Base-by-base conservation (phyloP, 2,797 vertebrate genomes). In the Centropyge bicolor region DNA sequence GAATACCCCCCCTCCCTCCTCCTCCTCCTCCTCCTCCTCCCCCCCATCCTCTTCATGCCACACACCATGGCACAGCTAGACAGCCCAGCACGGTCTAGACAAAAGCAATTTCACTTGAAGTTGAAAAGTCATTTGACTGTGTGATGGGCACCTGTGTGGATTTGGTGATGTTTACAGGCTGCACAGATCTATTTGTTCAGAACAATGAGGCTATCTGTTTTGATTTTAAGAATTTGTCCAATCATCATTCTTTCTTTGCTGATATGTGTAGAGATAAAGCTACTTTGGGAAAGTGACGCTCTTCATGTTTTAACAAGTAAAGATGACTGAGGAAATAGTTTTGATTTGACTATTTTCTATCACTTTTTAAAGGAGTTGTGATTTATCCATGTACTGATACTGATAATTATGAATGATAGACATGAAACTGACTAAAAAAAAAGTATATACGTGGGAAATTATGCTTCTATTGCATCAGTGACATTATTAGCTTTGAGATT, bases 41-140 rank as follows among this genome's bases (percentile, higher is more conserved):
- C 75, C 85, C 78, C 82, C 82, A 77, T 91, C 85, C 86, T 92
- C 90, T 87, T 90, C 89, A 89, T 93, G 93, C 92, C 91, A 92
- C 93, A 94, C 92, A 93, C 91, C 91, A 91, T 92, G 92, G 93
- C 91, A 93, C 91, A 91, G 89, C 89, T 71, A 92, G 93, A 94
- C 92, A 92, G 91, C 88, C 65, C 85, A 86, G 90, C 89, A 81
- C 59, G 69, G 89, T 93, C 91, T 92, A 94, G 93, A 93, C 93
- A 92, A 90, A 92, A 93, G 92, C 90, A 90, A 93, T 94, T 94
- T 93, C 90, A 93, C 88, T 93, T 88, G 82, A 90, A 91, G 88
- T 88, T 92, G 84, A 89, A 92, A 91, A 91, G 87, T 88, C 84
- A 92, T 93, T 91, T 92, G 89, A 87, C 84, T 83, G 87, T 88